Evolutionary conservation across 2,888 invertebrate species (phyloP).

Genomic region (Petrolisthes cinctipes): DNA sequence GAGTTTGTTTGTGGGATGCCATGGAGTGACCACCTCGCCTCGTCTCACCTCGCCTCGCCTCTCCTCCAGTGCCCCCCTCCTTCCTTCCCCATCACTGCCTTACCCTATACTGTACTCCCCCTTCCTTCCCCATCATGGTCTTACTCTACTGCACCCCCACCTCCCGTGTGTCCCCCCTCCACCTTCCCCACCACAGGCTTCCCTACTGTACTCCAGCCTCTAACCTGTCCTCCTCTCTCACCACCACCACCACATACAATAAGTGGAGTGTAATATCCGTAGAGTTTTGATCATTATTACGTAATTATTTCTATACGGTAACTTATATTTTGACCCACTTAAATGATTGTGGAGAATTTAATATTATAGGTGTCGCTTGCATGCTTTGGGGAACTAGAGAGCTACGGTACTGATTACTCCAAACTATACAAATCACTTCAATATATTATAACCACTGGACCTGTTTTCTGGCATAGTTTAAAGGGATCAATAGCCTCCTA

Average conservation of each 20-base stretch:
- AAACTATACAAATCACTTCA: too few relatives aligned
- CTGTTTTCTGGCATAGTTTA: too few relatives aligned
- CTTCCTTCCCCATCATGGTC: conserved; percentile 10
- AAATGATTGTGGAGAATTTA: too few relatives aligned
- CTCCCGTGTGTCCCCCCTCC: neutral
- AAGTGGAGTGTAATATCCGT: too few relatives aligned
- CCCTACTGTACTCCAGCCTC: neutral
- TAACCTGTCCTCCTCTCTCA: neutral
- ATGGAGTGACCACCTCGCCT: conserved; percentile 8
- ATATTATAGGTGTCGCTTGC: too few relatives aligned
- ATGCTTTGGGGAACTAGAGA: too few relatives aligned
- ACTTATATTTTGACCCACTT: too few relatives aligned
- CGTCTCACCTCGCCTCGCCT: neutral
- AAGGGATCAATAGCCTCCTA: too few relatives aligned
- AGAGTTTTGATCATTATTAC: too few relatives aligned
- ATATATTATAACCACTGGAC: neutral
- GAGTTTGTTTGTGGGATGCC: conserved; percentile 33
- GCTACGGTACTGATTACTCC: too few relatives aligned
- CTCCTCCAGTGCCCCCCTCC: neutral
- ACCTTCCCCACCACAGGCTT: neutral
- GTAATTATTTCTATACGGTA: too few relatives aligned
- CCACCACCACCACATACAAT: neutral
- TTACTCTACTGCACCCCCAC: neutral
- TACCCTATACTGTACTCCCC: neutral
- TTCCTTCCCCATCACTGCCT: neutral